Percentiles rank a stretch among this genome's conserved stretches.
Evolutionary conservation across 92 coral and sea anemone species (phyloP).

Genomic region (Palythoa caribaeorum): DNA sequence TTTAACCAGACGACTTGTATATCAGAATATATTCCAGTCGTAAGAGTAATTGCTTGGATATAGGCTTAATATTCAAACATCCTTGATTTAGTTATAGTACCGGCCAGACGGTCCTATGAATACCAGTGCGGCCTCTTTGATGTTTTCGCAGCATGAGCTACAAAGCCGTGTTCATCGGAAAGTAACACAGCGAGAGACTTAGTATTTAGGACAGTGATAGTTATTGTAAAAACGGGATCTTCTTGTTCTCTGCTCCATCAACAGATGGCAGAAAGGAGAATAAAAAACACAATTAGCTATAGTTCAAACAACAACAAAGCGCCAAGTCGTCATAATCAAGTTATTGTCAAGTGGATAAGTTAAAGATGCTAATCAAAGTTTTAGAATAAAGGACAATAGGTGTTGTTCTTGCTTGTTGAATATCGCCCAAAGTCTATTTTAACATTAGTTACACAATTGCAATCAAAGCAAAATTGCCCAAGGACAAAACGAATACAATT

Average conservation of each 20-base stretch:
- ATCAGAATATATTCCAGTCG: not conserved
- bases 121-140: constrained; percentile 38
- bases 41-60: not conserved
- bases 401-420: constrained; percentile 89
- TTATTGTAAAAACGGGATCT: constrained; percentile 26
- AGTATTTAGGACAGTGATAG: constrained; percentile 39
- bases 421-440: constrained; percentile 73
- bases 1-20: not conserved
- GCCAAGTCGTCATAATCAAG: constrained; percentile 82
- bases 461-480: constrained; percentile 78
- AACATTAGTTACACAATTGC: constrained; percentile 76
- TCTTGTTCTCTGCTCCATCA: constrained; percentile 46
- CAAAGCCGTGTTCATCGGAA: constrained; percentile 35
- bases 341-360: constrained; percentile 77
- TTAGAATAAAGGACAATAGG: constrained; percentile 81
- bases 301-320: constrained; percentile 74
- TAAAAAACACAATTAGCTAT: constrained; percentile 77
- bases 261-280: constrained; percentile 70
- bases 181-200: constrained; percentile 34
- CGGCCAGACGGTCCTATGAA: constrained; percentile 25
- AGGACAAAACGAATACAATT: constrained; percentile 78
- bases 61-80: not conserved
- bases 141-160: constrained; percentile 34
- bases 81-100: constrained; percentile 30
- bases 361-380: constrained; percentile 85